phyloP scores from a whole-genome alignment of 2,888 invertebrate species.

The Tinea semifulvella region DNA sequence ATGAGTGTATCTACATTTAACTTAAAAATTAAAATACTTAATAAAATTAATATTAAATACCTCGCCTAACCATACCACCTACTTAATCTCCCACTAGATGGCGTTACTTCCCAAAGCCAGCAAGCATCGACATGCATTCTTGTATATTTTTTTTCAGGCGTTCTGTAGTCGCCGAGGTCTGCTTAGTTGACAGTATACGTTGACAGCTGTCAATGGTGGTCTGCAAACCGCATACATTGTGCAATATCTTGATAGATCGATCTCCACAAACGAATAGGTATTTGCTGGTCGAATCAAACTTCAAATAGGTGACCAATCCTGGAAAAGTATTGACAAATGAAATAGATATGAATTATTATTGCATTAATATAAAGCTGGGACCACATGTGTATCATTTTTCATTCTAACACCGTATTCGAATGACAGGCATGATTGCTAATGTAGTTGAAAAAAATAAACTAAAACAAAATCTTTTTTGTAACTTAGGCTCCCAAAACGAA shows the following conservation, averaged over 20 bases:
- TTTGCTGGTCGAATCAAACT: slow-evolving; percentile 80
- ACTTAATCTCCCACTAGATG: too few relatives aligned
- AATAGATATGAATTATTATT: not conserved
- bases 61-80: too few relatives aligned
- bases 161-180: slow-evolving; percentile 79
- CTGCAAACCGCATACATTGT: slow-evolving; percentile 69
- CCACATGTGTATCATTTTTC: too few relatives aligned
- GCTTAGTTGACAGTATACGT: slow-evolving; percentile 61
- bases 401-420: not conserved
- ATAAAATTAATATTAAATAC: too few relatives aligned
- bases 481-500: too few relatives aligned
- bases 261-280: slow-evolving; percentile 79
- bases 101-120: slow-evolving; percentile 49
- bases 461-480: too few relatives aligned
- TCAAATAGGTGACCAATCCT: slow-evolving; percentile 74
- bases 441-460: too few relatives aligned
- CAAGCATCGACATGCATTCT: slow-evolving; percentile 61
- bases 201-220: slow-evolving; percentile 46
- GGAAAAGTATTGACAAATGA: slow-evolving; percentile 19
- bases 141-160: slow-evolving; percentile 75
- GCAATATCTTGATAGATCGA: slow-evolving; percentile 78
- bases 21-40: too few relatives aligned
- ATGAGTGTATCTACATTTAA: too few relatives aligned
- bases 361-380: too few relatives aligned
- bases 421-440: too few relatives aligned